Percentiles rank a stretch among this genome's conserved stretches.
phyloP scores from a whole-genome alignment of 1,140 invertebrate genomes.

The Papilio polytes region DNA sequence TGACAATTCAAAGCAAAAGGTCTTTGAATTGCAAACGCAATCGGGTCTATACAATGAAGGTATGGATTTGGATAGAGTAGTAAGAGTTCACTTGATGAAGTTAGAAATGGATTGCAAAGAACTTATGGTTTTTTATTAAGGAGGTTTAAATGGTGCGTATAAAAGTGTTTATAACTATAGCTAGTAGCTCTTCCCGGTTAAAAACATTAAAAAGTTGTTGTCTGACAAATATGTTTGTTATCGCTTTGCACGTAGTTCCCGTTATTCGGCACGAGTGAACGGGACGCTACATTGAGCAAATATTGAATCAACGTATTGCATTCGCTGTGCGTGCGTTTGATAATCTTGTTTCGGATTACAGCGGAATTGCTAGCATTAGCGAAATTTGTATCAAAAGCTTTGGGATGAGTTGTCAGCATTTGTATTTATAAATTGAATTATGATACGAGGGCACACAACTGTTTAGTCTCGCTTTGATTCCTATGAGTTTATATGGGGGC shows the following conservation, averaged over 20 bases:
- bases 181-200: not conserved
- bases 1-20: no score
- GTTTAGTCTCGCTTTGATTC: no score
- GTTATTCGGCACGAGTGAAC: conserved; percentile 22
- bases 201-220: not conserved
- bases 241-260: conserved; percentile 27
- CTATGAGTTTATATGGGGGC: no score
- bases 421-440: not conserved
- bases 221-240: conserved; percentile 10
- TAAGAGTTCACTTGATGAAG: no score
- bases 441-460: not conserved
- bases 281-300: conserved; percentile 35
- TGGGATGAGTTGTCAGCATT: not conserved
- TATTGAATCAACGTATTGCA: conserved; percentile 38
- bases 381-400: conserved; percentile 9
- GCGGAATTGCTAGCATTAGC: conserved; percentile 13
- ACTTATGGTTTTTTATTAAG: no score
- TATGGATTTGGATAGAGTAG: no score
- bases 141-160: no score
- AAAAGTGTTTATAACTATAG: not conserved
- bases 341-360: conserved; percentile 37
- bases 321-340: conserved; percentile 20
- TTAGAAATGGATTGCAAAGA: no score
- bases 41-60: no score
- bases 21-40: no score